Conservation (phyloP, 2,113 vertebrate species). For the Calidris pugnax region DNA sequence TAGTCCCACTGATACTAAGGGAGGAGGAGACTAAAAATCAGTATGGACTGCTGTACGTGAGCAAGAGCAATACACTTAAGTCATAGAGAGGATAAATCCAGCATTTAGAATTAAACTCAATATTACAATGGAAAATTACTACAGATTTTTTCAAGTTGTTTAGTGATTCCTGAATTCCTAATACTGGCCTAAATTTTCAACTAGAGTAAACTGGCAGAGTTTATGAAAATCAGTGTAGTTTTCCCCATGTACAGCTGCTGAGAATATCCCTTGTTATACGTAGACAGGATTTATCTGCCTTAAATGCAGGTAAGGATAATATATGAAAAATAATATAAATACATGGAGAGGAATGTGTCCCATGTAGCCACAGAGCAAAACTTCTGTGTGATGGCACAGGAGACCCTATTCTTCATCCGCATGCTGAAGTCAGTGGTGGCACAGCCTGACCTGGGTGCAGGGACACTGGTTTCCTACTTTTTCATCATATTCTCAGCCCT, state of each 20-base stretch:
- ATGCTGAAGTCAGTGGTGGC: neutral
- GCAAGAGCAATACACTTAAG: neutral
- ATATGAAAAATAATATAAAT: neutral
- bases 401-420: neutral
- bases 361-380: neutral
- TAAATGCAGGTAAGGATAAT: neutral
- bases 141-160: neutral
- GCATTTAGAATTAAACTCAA: neutral
- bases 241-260: neutral
- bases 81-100: neutral
- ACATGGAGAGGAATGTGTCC: neutral
- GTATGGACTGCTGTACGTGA: neutral
- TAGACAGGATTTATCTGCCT: neutral
- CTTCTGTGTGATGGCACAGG: neutral
- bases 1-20: neutral
- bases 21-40: neutral
- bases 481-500: neutral
- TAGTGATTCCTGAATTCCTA: neutral
- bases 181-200: neutral
- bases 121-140: neutral
- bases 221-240: neutral
- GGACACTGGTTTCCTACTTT: neutral
- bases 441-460: neutral
- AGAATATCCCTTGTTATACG: neutral
- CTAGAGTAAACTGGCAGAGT: neutral